phyloP scores from a whole-genome alignment of 2,113 vertebrate genomes.

The Onychorhynchus coronatus region DNA sequence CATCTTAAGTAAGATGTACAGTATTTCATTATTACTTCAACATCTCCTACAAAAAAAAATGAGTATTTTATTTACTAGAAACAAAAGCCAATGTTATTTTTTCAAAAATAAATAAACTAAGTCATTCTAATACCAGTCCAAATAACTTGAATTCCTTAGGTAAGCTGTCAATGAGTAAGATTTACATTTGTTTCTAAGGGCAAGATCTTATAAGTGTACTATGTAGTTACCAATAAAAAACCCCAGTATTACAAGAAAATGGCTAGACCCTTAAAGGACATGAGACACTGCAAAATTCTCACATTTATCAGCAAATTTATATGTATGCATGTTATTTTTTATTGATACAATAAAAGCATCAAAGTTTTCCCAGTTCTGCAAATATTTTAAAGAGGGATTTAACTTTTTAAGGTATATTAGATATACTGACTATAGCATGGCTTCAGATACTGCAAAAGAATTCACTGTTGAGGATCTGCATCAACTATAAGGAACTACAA shows the following conservation, averaged over 20 bases:
- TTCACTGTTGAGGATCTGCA: neutral
- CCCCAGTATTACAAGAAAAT: neutral
- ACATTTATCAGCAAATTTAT: neutral
- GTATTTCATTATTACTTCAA: neutral
- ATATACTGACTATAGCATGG: neutral
- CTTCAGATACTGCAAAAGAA: neutral
- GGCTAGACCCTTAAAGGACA: neutral
- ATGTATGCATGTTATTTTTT: neutral
- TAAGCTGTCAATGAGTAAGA: neutral
- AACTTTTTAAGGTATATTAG: neutral
- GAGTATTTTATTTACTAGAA: neutral
- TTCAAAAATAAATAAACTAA: neutral
- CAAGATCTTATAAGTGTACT: neutral
- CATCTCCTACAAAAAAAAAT: neutral
- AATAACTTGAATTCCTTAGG: neutral
- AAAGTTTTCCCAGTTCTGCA: neutral
- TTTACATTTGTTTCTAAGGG: neutral
- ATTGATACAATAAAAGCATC: neutral
- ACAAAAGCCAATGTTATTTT: neutral
- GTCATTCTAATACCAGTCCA: neutral
- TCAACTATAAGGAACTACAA: neutral
- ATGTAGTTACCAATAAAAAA: neutral
- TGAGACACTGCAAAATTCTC: neutral
- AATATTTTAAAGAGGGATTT: neutral
- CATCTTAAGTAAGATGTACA: neutral